Percentiles rank a stretch among this genome's conserved stretches.
These are phyloP conservation scores for Spodoptera picta DNA, from an alignment of 2,888 invertebrate species.

Conservation along the genomic window DNA sequence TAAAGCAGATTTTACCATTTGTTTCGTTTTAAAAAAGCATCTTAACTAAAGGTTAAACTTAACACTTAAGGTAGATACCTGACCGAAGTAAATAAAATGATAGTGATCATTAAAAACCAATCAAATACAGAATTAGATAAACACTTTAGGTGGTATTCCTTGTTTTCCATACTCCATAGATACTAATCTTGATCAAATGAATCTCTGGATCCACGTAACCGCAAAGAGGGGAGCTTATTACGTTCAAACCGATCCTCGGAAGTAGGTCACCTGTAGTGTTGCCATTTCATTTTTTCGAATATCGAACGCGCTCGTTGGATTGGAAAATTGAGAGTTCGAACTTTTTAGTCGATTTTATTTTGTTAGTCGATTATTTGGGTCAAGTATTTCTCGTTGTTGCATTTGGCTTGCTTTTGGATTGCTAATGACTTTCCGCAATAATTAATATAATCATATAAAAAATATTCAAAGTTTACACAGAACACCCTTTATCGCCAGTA, in stretches of 20 bases:
- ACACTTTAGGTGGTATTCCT: background rate
- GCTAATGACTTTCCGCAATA: no score
- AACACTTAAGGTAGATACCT: no score
- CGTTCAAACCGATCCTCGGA: constrained; percentile 35
- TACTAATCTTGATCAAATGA: constrained; percentile 16
- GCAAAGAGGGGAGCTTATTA: constrained; percentile 30
- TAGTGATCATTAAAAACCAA: no score
- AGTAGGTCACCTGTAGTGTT: constrained; percentile 53
- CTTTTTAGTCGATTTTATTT: background rate
- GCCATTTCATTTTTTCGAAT: constrained; percentile 24
- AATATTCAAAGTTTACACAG: no score
- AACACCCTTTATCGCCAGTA: no score
- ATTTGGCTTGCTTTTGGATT: background rate
- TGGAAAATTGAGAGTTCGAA: constrained; percentile 16
- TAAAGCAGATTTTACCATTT: no score
- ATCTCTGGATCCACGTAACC: constrained; percentile 44
- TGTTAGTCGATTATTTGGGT: background rate
- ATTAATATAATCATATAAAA: no score
- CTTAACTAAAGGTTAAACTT: no score
- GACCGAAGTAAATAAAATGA: no score
- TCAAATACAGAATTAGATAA: no score
- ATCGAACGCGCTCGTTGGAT: constrained; percentile 6
- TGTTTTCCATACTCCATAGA: constrained; percentile 25
- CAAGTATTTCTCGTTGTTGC: background rate
- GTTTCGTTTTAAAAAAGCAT: no score